A percentile compares a stretch with the other conserved stretches of the same genome.
phyloP scores from a whole-genome alignment of 2,888 invertebrate species.

The Chalcis sispes region DNA sequence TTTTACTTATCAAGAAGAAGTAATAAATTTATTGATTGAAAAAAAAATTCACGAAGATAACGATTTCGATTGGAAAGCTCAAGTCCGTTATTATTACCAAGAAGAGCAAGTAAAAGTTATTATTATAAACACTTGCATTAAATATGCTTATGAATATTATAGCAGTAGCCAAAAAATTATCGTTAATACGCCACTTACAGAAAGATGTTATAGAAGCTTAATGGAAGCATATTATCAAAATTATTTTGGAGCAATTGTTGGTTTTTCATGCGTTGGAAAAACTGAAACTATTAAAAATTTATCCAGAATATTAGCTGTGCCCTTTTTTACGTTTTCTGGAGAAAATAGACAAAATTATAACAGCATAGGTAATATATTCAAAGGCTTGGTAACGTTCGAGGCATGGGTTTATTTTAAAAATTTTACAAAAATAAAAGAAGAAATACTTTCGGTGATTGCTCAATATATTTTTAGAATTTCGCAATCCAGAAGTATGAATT shows the following conservation, averaged over 20 bases:
- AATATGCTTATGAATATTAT: constrained; percentile 81
- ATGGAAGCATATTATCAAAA: constrained; percentile 80
- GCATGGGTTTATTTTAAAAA: constrained; percentile 81
- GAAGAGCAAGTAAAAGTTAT: constrained; percentile 75
- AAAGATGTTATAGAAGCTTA: constrained; percentile 80
- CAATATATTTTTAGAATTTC: constrained; percentile 78
- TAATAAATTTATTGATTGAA: constrained; percentile 75
- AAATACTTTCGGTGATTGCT: constrained; percentile 79
- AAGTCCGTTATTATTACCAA: constrained; percentile 79
- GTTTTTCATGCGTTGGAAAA: constrained; percentile 78
- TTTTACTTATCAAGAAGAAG: constrained; percentile 79
- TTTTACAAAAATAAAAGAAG: constrained; percentile 78
- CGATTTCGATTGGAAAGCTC: constrained; percentile 81
- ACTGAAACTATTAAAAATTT: constrained; percentile 79
- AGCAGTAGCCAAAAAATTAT: constrained; percentile 77
- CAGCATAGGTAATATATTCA: constrained; percentile 78
- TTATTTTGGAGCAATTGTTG: constrained; percentile 78
- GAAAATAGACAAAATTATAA: constrained; percentile 78
- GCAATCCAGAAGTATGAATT: constrained; percentile 74
- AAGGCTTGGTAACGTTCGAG: constrained; percentile 79
- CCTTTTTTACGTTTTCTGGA: constrained; percentile 79
- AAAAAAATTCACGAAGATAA: constrained; percentile 73
- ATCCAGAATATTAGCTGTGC: constrained; percentile 79
- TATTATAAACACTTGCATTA: constrained; percentile 78
- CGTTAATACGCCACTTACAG: constrained; percentile 76